Conservation (phyloP, 1,140 invertebrate genomes). For the Drosophila seguyi region DNA sequence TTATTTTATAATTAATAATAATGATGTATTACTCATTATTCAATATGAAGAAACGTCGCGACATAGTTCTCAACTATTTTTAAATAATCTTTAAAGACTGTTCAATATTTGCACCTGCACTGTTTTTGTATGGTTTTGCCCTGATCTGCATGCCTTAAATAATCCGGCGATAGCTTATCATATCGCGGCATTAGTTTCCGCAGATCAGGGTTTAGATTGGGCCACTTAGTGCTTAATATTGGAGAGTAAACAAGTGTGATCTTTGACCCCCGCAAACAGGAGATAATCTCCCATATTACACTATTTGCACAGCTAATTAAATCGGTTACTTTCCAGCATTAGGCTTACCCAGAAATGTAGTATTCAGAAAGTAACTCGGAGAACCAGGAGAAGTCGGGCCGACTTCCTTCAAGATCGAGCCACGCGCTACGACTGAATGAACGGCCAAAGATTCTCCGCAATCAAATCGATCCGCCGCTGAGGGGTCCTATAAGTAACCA, state of each 20-base stretch:
- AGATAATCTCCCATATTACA: constrained; percentile 2
- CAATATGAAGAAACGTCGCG: too few species aligned
- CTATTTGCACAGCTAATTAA: constrained; percentile 10
- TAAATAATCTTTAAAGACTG: neutral
- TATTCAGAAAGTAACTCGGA: too few species aligned
- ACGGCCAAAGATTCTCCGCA: constrained; percentile 19
- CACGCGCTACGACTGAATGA: constrained; percentile 46
- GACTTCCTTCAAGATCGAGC: constrained; percentile 35
- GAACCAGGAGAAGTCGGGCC: neutral
- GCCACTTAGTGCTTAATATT: constrained; percentile 17
- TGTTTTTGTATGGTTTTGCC: constrained; percentile 28
- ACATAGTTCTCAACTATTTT: neutral
- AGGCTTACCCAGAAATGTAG: constrained; percentile 14
- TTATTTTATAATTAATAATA: too few species aligned
- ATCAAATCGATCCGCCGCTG: constrained; percentile 37
- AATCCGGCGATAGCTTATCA: constrained; percentile 62
- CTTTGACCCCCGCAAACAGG: constrained; percentile 30
- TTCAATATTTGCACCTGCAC: constrained; percentile 16
- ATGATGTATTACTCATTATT: too few species aligned
- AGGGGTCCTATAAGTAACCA: constrained; percentile 65
- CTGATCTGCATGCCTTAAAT: constrained; percentile 46
- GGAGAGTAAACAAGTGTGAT: constrained; percentile 31
- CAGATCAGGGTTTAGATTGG: constrained; percentile 40
- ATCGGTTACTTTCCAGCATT: neutral
- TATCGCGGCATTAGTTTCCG: constrained; percentile 36